Conservation (phyloP, 1,140 invertebrate genomes). For the Panulirus ornatus region DNA sequence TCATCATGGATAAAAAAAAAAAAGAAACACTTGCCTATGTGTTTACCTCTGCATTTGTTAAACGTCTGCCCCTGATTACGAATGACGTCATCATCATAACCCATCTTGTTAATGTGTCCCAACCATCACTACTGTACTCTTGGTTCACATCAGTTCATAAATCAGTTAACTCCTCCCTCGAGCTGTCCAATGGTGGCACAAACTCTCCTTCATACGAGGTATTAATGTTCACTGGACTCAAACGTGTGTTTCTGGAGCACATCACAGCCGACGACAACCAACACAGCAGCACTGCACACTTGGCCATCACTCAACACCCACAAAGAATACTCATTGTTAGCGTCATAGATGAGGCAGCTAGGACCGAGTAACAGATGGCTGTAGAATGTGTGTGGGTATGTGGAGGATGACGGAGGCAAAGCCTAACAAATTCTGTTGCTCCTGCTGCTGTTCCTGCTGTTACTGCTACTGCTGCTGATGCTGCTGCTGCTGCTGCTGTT, state of each 20-base stretch:
- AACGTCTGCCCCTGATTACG: constrained; percentile 38
- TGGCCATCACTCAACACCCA: constrained; percentile 4
- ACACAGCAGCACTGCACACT: constrained; percentile 22
- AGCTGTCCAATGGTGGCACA: background rate
- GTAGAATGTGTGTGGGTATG: background rate
- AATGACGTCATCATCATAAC: background rate
- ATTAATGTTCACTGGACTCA: background rate
- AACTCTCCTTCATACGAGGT: constrained; percentile 11
- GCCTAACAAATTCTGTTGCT: constrained; percentile 51
- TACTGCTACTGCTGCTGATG: constrained; percentile 71
- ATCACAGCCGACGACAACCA: constrained; percentile 32
- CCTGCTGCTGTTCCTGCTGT: too few species aligned
- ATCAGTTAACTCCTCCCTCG: background rate
- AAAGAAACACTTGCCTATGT: constrained; percentile 26
- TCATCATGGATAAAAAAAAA: constrained; percentile 58
- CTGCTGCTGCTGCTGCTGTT: constrained; percentile 68
- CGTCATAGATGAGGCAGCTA: background rate
- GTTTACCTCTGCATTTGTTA: constrained; percentile 27
- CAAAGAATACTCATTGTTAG: background rate
- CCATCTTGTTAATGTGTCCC: constrained; percentile 23
- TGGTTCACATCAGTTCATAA: background rate
- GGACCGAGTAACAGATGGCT: background rate
- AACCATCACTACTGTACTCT: background rate
- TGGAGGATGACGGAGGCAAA: constrained; percentile 48
- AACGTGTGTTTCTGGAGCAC: constrained; percentile 36